Evolutionary conservation across 2,888 invertebrate genomes (phyloP).

Genomic region (Amphipoea lucens): DNA sequence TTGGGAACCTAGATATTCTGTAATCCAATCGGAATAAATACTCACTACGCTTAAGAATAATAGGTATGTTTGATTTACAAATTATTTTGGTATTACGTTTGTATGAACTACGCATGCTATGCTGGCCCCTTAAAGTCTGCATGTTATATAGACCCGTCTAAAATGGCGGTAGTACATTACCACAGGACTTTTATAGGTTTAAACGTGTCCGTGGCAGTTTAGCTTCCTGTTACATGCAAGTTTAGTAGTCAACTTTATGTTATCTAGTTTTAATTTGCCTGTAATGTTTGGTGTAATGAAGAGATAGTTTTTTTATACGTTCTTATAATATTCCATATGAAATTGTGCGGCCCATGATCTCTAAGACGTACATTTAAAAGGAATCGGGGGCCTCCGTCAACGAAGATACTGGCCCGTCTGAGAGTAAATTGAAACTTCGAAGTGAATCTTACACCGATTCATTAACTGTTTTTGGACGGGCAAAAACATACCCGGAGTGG

Average conservation of each 20-base stretch:
- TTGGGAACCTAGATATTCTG: no score
- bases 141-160: conserved; percentile 20
- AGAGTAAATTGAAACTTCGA: neutral
- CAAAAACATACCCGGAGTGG: neutral
- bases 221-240: conserved; percentile 2
- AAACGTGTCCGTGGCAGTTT: conserved; percentile 22
- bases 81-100: no score
- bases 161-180: conserved; percentile 22
- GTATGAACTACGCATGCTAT: no score
- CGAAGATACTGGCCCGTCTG: no score
- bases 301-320: neutral
- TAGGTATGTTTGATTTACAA: no score
- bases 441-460: neutral
- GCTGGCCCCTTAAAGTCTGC: conserved; percentile 15
- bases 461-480: neutral
- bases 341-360: no score
- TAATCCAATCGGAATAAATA: no score
- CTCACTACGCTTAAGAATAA: no score
- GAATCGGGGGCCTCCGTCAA: neutral
- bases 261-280: neutral
- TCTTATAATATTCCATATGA: neutral
- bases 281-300: neutral
- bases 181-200: conserved; percentile 38
- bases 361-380: neutral
- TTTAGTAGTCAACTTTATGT: neutral